These are phyloP conservation scores for Gerosis bhagava DNA, from an alignment of 2,888 invertebrate genomes.

Conservation along the genomic window DNA sequence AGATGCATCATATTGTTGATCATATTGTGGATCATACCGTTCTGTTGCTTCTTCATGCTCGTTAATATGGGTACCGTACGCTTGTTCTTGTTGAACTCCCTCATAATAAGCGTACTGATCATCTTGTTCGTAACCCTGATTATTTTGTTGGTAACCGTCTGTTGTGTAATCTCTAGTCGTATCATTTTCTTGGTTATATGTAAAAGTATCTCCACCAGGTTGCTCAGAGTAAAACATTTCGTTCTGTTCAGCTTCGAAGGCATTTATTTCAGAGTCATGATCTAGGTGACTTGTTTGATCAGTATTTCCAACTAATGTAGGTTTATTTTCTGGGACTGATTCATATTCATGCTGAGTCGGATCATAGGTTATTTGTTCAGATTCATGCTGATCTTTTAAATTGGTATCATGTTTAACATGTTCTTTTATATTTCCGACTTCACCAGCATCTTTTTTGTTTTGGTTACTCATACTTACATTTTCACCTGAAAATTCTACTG, in stretches of 20 bases:
- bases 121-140: constrained; percentile 42
- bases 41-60: constrained; percentile 55
- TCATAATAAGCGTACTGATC: constrained; percentile 54
- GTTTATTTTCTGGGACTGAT: not conserved
- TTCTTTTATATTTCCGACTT: too few species aligned
- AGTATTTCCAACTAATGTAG: not conserved
- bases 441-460: too few species aligned
- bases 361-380: too few species aligned
- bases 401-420: too few species aligned
- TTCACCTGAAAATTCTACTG: too few species aligned
- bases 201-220: constrained; percentile 35
- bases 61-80: constrained; percentile 46
- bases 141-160: constrained; percentile 39
- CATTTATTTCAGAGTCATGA: constrained; percentile 44
- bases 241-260: constrained; percentile 54
- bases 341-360: constrained; percentile 6
- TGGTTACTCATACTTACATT: too few species aligned
- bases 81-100: constrained; percentile 45
- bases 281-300: not conserved
- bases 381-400: too few species aligned
- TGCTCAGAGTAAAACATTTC: constrained; percentile 60
- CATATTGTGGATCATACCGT: constrained; percentile 58
- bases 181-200: constrained; percentile 40
- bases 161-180: constrained; percentile 24
- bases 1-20: constrained; percentile 56